Evolutionary conservation across 2,113 vertebrate species (phyloP).

Genomic region (Alosa alosa): DNA sequence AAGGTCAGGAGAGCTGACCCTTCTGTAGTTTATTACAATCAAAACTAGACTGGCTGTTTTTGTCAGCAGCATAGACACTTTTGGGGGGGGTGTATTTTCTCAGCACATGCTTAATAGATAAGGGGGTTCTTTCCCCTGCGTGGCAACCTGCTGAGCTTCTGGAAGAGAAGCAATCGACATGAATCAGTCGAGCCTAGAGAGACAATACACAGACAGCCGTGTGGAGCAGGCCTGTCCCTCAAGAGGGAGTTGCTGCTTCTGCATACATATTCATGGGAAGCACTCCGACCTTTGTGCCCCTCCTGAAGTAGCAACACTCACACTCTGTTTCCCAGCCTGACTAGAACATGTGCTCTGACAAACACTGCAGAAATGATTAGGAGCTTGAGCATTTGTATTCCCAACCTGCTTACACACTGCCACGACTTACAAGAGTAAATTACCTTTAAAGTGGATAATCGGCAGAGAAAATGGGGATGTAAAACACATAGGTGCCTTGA

Average conservation of each 20-base stretch:
- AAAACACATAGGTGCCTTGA: background rate
- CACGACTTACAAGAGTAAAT: background rate
- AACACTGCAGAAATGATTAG: background rate
- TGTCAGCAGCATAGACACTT: background rate
- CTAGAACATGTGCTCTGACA: background rate
- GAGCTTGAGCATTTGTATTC: background rate
- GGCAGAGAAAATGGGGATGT: background rate
- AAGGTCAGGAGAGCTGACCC: background rate
- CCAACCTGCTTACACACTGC: background rate
- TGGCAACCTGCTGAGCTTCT: background rate
- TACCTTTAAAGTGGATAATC: background rate
- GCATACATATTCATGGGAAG: constrained; percentile 6
- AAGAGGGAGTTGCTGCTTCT: background rate
- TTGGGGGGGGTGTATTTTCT: background rate
- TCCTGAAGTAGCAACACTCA: background rate
- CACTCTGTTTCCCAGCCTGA: background rate
- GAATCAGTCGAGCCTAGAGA: background rate
- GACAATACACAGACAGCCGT: background rate
- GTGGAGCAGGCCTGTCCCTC: background rate
- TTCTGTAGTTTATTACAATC: background rate
- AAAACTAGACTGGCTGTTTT: background rate
- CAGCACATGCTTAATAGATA: background rate
- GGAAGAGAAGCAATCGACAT: background rate
- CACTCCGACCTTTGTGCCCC: background rate
- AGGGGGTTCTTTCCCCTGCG: background rate